These are phyloP conservation scores for Agrochola lota DNA, from an alignment of 2,888 invertebrate genomes.

Conservation along the genomic window DNA sequence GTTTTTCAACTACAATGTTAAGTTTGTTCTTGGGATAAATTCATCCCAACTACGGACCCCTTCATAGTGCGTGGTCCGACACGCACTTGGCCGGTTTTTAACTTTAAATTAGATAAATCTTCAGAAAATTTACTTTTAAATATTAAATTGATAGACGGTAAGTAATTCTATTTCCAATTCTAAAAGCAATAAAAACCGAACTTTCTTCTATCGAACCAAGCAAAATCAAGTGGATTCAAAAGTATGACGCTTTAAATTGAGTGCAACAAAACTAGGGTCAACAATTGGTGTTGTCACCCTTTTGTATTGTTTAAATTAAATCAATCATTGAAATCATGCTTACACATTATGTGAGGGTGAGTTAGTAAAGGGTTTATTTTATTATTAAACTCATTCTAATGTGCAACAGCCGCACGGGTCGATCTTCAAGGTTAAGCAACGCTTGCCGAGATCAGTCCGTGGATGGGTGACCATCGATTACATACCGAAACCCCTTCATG, in stretches of 20 bases:
- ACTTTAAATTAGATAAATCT: not conserved
- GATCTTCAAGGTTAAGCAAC: not conserved
- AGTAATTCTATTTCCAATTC: not conserved
- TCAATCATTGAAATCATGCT: constrained; percentile 39
- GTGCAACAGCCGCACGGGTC: too few species aligned
- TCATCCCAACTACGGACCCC: too few species aligned
- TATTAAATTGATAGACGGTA: not conserved
- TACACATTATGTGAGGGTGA: constrained; percentile 35
- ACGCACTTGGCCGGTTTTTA: too few species aligned
- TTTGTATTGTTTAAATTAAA: constrained; percentile 40
- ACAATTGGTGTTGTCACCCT: constrained; percentile 31
- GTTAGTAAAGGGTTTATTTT: constrained; percentile 23
- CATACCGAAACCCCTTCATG: too few species aligned
- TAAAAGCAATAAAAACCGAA: not conserved
- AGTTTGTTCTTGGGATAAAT: too few species aligned
- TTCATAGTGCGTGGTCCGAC: too few species aligned
- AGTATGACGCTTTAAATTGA: not conserved
- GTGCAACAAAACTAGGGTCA: constrained; percentile 20
- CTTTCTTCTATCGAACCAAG: not conserved
- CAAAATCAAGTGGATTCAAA: not conserved
- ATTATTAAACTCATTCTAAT: not conserved
- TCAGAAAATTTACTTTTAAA: not conserved
- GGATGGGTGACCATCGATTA: too few species aligned
- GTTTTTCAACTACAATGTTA: too few species aligned
- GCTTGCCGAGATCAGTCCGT: not conserved